These are phyloP conservation scores for Cepaea hortensis DNA, from an alignment of 2,888 invertebrate genomes.

Conservation along the genomic window DNA sequence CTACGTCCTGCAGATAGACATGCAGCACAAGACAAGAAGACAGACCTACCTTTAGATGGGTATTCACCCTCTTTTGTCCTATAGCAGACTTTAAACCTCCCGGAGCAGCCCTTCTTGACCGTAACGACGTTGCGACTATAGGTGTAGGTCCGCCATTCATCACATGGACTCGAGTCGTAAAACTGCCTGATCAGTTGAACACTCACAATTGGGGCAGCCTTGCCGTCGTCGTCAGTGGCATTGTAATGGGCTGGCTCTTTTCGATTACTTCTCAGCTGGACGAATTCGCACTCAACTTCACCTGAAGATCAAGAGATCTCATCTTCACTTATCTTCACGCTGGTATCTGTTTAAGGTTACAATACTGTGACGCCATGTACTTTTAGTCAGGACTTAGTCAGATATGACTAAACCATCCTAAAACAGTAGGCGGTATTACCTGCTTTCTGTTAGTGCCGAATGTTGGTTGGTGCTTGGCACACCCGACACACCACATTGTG, in stretches of 20 bases:
- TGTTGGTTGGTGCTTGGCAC: too few relatives aligned
- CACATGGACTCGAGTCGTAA: background rate
- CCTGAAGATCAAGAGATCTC: background rate
- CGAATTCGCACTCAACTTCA: background rate
- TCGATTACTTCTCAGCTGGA: background rate
- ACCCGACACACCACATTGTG: too few relatives aligned
- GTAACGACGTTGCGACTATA: background rate
- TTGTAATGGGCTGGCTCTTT: background rate
- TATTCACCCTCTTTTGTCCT: too few relatives aligned
- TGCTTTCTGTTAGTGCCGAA: too few relatives aligned
- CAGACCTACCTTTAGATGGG: too few relatives aligned
- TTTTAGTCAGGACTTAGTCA: too few relatives aligned
- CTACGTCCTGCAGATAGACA: too few relatives aligned
- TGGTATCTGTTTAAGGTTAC: too few relatives aligned
- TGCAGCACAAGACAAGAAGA: too few relatives aligned
- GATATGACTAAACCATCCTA: too few relatives aligned
- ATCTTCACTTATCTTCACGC: background rate
- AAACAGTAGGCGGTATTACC: too few relatives aligned
- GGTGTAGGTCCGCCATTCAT: background rate
- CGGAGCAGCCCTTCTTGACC: background rate
- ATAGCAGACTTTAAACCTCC: conserved; percentile 23
- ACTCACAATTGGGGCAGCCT: background rate
- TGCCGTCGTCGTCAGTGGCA: background rate
- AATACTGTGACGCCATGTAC: too few relatives aligned
- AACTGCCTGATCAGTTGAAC: background rate